Evolutionary conservation across 2,888 invertebrate species (phyloP), one percentile per base, ranked within the genome.

Genomic region (Mimachlamys varia): DNA sequence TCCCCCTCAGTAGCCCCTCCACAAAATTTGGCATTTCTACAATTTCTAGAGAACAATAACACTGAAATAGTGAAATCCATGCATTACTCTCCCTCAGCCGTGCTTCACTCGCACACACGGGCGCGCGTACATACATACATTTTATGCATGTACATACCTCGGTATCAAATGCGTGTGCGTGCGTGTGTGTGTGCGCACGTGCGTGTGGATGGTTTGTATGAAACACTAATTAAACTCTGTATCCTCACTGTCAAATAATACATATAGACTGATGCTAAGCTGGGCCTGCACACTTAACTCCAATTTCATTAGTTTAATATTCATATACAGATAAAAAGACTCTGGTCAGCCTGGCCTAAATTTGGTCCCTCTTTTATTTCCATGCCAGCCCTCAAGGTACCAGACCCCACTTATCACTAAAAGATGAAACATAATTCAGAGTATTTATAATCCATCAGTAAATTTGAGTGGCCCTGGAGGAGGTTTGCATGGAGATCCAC

Each of bases 371-470:
- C 76, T 33, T 44, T 27, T 76, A 76, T 33, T 76, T 76, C 76
- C 76, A 76, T 76, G 12, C 76, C 27, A 76, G 33, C 76, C 76
- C 76, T 76, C 12, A 10, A 76, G 76, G 76, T 33, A 76, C 76
- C 76, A 76, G 76, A 76, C 76, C 76, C 76, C 76, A 76, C 76
- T 76, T 76, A 76, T 76, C 76, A 76, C 76, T 76, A 76, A 76
- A 76, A 76, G 76, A 76, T 76, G 76, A 76, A 76, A 76, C 76
- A 76, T 76, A 76, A 76, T 76, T 76, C 76, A 76, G 27, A 27
- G 76, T 76, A 76, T 76, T 76, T 76, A 76, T 76, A 76, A 76
- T 76, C 76, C 76, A 76, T 76, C 76, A 76, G 76, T 76, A 76
- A 76, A 76, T 76, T 76, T 76, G 76, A 76, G 76, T 76, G 76